Percentiles rank a stretch among this genome's conserved stretches.
Evolutionary conservation across 2,888 invertebrate species (phyloP).

Genomic region (Eupelmus urozonus): DNA sequence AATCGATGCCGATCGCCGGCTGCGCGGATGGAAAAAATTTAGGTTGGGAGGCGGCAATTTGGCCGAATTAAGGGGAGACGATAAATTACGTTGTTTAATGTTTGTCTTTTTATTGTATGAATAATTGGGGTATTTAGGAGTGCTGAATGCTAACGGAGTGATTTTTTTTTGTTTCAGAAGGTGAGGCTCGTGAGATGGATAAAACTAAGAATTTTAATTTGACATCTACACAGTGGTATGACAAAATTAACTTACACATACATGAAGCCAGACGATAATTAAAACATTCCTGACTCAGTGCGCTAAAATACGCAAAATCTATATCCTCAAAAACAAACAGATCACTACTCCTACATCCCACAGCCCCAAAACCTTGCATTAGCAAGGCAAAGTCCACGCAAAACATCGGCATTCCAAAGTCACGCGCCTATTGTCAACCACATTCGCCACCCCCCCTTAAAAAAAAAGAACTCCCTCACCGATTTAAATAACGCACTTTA

Average conservation of each 20-base stretch:
- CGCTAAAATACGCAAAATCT: neutral
- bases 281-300: neutral
- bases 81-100: neutral
- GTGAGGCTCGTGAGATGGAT: neutral
- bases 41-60: neutral
- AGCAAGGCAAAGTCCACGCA: neutral
- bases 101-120: neutral
- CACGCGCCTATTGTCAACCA: neutral
- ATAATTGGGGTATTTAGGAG: too few species aligned
- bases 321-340: too few species aligned
- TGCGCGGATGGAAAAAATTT: neutral
- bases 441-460: too few species aligned
- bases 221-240: too few species aligned
- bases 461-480: neutral
- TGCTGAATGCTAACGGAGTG: neutral
- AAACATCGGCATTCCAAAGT: neutral
- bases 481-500: slow-evolving; percentile 33
- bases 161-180: slow-evolving; percentile 1
- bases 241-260: too few species aligned
- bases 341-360: neutral
- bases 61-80: neutral
- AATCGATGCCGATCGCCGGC: slow-evolving; percentile 16
- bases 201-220: too few species aligned
- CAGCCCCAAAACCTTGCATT: neutral
- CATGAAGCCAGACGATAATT: neutral